Base-by-base conservation (phyloP, 2,888 invertebrate genomes). In the Rapana venosa region DNA sequence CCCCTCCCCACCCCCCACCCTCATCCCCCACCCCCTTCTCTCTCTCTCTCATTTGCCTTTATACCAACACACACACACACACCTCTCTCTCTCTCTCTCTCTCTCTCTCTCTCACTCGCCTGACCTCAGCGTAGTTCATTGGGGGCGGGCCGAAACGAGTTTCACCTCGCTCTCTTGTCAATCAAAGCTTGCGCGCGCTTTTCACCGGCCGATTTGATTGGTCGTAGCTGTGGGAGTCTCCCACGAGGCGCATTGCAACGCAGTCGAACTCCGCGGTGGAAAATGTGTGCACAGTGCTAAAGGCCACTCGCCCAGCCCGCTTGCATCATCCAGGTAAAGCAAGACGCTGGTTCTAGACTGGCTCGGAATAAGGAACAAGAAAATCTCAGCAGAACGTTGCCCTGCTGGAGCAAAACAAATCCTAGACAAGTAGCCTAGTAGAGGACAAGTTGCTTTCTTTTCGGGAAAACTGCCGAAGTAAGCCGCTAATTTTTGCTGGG, bases 221-320 rank as follows among this genome's bases (percentile, higher is more conserved):
- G 81, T 81, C 81, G 35, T 22, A 36, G 81, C 22, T 81, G 81
- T 81, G 81, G 36, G 81, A 81, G 36, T 36, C 81, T 81, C 81
- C 81, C 81, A 81, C 81, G 81, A 81, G 81, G 81, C 36, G 36
- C 5, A 61, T 17, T 11, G 17, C 17, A 11, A 17, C 17, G 61
- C 13, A 61, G 17, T n/a, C n/a, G n/a, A n/a, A n/a, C n/a, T n/a
- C n/a, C 61, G 61, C 61, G 13, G 61, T 0, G 61, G 20, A 20
- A 13, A 17, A 20, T 61, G 61, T 61, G 61, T 61, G 61, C 61
- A 20, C 20, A 20, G 61, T 61, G n/a, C n/a, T n/a, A n/a, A n/a
- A n/a, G n/a, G n/a, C n/a, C n/a, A n/a, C n/a, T n/a, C n/a, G n/a
- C n/a, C n/a, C n/a, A n/a, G n/a, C n/a, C n/a, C n/a, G n/a, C n/a